phyloP scores from a whole-genome alignment of 2,888 invertebrate genomes.

The Caenorhabditis sulstoni region DNA sequence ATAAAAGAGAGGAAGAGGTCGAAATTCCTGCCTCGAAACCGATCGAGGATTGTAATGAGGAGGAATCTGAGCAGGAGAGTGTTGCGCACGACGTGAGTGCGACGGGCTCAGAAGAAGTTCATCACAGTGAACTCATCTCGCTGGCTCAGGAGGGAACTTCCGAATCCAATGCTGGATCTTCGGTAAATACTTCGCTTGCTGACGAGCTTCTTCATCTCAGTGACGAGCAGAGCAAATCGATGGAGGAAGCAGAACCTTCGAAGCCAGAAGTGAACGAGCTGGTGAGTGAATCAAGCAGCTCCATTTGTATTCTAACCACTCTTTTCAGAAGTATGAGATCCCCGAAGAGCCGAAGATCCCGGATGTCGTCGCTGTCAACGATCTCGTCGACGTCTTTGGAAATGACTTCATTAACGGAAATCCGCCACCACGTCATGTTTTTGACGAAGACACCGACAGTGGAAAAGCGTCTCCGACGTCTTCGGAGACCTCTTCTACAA shows the following conservation, averaged over 20 bases:
- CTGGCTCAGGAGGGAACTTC: slow-evolving; percentile 25
- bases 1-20: slow-evolving; percentile 1
- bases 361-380: slow-evolving; percentile 3
- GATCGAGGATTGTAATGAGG: slow-evolving; percentile 10
- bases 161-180: slow-evolving; percentile 16
- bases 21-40: not conserved
- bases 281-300: slow-evolving; percentile 14
- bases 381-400: slow-evolving; percentile 55
- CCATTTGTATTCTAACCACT: not conserved
- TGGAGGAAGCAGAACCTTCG: slow-evolving; percentile 2
- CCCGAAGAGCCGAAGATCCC: not conserved
- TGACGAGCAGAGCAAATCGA: slow-evolving; percentile 13
- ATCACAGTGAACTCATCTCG: slow-evolving; percentile 9
- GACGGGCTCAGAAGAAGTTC: not conserved
- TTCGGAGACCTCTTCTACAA: slow-evolving; percentile 47
- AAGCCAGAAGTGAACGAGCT: slow-evolving; percentile 29
- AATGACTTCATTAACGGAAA: slow-evolving; percentile 55
- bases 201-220: slow-evolving; percentile 29
- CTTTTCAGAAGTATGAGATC: slow-evolving; percentile 24
- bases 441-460: slow-evolving; percentile 57
- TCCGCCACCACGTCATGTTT: slow-evolving; percentile 17
- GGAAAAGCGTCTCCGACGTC: slow-evolving; percentile 58
- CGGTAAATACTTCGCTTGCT: slow-evolving; percentile 33
- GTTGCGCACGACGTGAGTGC: slow-evolving; percentile 6
- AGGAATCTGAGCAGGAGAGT: not conserved